These are phyloP conservation scores for Drosophila pseudoananassae DNA, from an alignment of 1,140 invertebrate species.

Conservation along the genomic window DNA sequence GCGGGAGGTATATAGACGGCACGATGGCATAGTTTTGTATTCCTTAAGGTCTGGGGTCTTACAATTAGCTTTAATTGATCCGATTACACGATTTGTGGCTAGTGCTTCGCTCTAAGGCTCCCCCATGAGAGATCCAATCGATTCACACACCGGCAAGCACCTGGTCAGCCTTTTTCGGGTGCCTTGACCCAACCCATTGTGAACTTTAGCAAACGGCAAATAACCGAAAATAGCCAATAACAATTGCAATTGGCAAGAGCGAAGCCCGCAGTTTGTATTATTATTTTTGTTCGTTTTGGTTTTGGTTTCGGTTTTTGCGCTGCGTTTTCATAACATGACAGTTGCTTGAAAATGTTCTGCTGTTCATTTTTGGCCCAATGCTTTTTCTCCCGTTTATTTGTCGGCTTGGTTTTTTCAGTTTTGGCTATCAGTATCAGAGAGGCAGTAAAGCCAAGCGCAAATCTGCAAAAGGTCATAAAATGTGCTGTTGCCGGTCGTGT, in stretches of 20 bases:
- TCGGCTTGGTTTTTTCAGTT: conserved; percentile 24
- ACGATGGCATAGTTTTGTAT: not conserved
- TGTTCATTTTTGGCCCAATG: conserved; percentile 10
- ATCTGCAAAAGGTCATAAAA: conserved; percentile 80
- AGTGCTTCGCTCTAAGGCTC: conserved; percentile 22
- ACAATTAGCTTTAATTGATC: conserved; percentile 72
- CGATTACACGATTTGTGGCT: conserved; percentile 53
- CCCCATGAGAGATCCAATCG: conserved; percentile 49
- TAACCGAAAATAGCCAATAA: conserved; percentile 41
- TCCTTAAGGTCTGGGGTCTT: not conserved
- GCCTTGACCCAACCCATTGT: conserved; percentile 70
- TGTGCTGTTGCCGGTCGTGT: conserved; percentile 78
- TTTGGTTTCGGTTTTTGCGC: conserved; percentile 20
- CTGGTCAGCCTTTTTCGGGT: conserved; percentile 60
- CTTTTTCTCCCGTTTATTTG: conserved; percentile 7
- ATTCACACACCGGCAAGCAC: conserved; percentile 59
- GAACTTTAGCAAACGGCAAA: conserved; percentile 59
- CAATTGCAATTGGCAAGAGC: conserved; percentile 63
- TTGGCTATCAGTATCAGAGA: conserved; percentile 72
- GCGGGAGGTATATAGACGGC: not conserved
- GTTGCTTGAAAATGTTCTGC: conserved; percentile 34
- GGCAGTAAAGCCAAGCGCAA: conserved; percentile 47
- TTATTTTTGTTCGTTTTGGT: conserved; percentile 23
- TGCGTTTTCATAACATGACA: conserved; percentile 77
- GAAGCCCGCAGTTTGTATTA: conserved; percentile 63